Conservation (phyloP, 2,888 invertebrate species). For the Druceiella hillmani region DNA sequence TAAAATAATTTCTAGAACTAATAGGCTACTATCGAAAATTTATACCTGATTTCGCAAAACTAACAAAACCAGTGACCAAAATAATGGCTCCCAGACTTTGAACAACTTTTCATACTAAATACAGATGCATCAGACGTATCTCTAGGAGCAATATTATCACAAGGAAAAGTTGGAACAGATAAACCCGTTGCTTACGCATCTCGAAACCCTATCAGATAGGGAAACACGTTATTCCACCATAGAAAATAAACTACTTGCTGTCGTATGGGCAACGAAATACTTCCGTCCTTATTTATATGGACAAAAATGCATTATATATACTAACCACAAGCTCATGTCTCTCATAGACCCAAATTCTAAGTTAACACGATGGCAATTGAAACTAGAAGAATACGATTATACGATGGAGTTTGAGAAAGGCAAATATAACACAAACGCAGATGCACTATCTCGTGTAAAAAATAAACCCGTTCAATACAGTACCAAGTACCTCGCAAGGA, state of each 20-base stretch:
- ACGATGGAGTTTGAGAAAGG: conserved; percentile 23
- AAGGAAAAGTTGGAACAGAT: conserved; percentile 25
- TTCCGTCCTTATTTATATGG: conserved; percentile 32
- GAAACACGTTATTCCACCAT: conserved; percentile 28
- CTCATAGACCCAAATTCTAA: conserved; percentile 32
- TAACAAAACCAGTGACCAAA: conserved; percentile 25
- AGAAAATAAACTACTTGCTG: conserved; percentile 31
- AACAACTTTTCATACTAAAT: conserved; percentile 24
- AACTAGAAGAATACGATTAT: conserved; percentile 28
- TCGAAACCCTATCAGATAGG: conserved; percentile 23
- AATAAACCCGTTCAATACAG: conserved; percentile 3
- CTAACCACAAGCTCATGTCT: conserved; percentile 33
- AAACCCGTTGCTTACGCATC: conserved; percentile 28
- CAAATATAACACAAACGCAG: conserved; percentile 14
- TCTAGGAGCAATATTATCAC: conserved; percentile 26
- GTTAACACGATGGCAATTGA: conserved; percentile 30
- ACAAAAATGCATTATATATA: conserved; percentile 30
- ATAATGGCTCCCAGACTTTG: conserved; percentile 24
- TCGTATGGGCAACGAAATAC: conserved; percentile 30
- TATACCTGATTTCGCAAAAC: conserved; percentile 24
- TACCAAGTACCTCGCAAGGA: background rate
- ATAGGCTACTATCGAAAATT: conserved; percentile 27
- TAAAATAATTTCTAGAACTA: conserved; percentile 21
- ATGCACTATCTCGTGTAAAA: conserved; percentile 11
- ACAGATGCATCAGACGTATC: conserved; percentile 28